Conservation (phyloP, 2,888 invertebrate species). For the Eristalis intricaria region DNA sequence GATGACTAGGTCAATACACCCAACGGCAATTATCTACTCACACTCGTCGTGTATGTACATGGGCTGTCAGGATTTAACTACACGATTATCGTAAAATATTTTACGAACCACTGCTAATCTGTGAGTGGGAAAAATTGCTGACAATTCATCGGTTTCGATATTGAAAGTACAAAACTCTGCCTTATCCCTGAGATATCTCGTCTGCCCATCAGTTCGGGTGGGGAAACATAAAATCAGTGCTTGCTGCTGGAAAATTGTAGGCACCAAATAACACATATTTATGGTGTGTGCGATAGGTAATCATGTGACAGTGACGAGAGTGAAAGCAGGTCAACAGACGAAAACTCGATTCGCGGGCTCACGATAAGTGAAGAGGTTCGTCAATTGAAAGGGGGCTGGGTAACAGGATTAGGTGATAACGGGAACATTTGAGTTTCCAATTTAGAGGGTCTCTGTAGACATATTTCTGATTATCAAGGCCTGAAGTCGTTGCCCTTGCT, state of each 20-base stretch:
- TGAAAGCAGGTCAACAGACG: neutral
- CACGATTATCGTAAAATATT: neutral
- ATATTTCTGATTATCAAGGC: too few relatives aligned
- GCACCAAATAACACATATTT: neutral
- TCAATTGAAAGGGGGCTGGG: too few relatives aligned
- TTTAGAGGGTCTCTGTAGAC: too few relatives aligned
- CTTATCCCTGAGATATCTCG: neutral
- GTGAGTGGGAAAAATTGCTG: neutral
- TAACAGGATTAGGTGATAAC: neutral
- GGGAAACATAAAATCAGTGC: neutral
- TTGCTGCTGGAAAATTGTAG: neutral
- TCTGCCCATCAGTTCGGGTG: neutral
- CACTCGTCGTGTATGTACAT: neutral
- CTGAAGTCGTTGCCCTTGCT: too few relatives aligned
- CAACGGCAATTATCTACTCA: neutral
- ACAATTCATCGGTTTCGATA: neutral
- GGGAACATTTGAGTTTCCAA: too few relatives aligned
- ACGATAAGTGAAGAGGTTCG: too few relatives aligned
- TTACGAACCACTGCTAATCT: conserved; percentile 11
- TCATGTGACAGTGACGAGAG: neutral
- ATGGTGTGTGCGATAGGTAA: neutral
- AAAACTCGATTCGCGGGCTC: neutral
- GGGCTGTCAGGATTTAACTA: neutral
- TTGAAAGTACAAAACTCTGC: neutral
- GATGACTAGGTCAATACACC: neutral